A percentile compares a stretch with the other conserved stretches of the same genome.
Evolutionary conservation across 2,797 vertebrate genomes (phyloP).

Genomic region (Harpagifer antarcticus): DNA sequence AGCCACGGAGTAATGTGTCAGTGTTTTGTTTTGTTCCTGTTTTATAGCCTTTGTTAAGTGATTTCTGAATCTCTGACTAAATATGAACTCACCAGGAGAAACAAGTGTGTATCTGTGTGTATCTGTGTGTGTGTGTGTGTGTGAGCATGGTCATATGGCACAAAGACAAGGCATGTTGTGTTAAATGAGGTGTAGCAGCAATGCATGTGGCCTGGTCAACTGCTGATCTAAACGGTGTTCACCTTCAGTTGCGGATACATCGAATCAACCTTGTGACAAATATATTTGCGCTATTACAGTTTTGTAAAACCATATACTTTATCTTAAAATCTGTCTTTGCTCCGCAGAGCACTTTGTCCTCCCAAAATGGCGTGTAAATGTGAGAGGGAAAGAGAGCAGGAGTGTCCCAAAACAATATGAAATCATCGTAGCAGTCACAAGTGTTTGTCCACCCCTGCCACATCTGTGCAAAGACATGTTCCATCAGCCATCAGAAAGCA

Average conservation of each 20-base stretch:
- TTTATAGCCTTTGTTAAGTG: slow-evolving; percentile 13
- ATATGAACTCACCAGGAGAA: slow-evolving; percentile 33
- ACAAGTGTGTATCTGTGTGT: slow-evolving; percentile 30
- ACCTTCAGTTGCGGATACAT: slow-evolving; percentile 36
- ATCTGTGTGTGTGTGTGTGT: slow-evolving; percentile 38
- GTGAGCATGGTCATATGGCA: slow-evolving; percentile 68
- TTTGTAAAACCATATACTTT: slow-evolving; percentile 55
- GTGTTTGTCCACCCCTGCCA: slow-evolving; percentile 50
- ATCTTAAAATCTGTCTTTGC: slow-evolving; percentile 55
- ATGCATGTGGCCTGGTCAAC: slow-evolving; percentile 64
- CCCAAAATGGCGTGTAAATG: slow-evolving; percentile 53
- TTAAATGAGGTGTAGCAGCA: slow-evolving; percentile 83
- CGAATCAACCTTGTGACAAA: slow-evolving; percentile 47
- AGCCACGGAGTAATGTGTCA: slow-evolving; percentile 34
- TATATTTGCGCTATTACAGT: slow-evolving; percentile 43
- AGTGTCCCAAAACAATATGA: slow-evolving; percentile 56
- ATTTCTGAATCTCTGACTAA: slow-evolving; percentile 29
- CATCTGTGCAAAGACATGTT: slow-evolving; percentile 68
- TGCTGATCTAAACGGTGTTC: slow-evolving; percentile 38
- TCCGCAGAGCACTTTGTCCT: slow-evolving; percentile 68
- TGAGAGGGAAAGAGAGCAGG: slow-evolving; percentile 42
- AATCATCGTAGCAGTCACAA: slow-evolving; percentile 49
- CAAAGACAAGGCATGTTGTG: slow-evolving; percentile 84
- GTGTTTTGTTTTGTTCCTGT: slow-evolving; percentile 14
- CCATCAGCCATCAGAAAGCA: slow-evolving; percentile 63